Base-by-base conservation (phyloP, 2,888 invertebrate species). In the Unio delphinus region DNA sequence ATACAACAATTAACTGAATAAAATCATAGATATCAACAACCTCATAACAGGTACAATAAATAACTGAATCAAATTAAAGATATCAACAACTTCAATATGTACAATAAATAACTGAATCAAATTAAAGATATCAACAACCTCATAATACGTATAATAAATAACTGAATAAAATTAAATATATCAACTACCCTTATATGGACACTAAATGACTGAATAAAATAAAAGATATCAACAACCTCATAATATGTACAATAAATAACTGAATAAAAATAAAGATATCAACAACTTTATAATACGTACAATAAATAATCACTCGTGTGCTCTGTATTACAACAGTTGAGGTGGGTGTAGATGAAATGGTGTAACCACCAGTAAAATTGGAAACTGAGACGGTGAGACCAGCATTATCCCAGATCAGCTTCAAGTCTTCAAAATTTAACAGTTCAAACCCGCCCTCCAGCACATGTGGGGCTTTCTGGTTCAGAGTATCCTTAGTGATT, bases 371-470 rank as follows among this genome's bases (percentile, higher is more conserved):
- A 28, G 81, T 80, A 55, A 75, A 74, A 66, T 81, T 81, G 18
- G 80, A 80, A 17, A 79, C 76, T 1, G 75, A 77, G 15, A 81
- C 70, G 20, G 68, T 61, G 0, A 77, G 17, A 61, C 72, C 70
- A 54, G 73, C 69, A 54, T 78, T 65, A 63, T 80, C 79, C 81
- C 81, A 81, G 23, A 81, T 81, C 17, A 81, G 58, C 45, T 45
- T 77, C 34, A 81, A 68, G 45, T 78, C 79, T 26, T 79, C 81
- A 23, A 81, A 64, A 69, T 81, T 76, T 1, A 81, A 69, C 34
- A 81, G 64, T 34, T 81, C 81, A 60, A 74, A 79, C 20, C 69
- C 69, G 18, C 76, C 79, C n/a, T 74, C 70, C 55, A 58, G 56
- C 34, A 79, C 76, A 64, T 78, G 80, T 2, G 81, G 81, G 1